Base-by-base conservation (phyloP, 35 echinoderm and acorn worm species). In the Ophioderma brevispina region DNA sequence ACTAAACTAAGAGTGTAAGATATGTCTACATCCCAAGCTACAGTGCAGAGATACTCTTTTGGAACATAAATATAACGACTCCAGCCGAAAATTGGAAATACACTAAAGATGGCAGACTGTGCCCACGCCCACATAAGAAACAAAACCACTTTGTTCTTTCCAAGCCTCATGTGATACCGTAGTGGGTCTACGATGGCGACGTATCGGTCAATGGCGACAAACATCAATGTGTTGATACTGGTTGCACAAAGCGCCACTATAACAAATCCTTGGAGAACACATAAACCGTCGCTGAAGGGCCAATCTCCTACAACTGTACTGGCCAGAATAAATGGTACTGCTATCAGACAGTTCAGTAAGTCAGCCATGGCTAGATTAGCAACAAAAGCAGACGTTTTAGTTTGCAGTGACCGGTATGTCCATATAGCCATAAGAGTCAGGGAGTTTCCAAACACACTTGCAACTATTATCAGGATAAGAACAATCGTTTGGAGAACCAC, bases 171-270 rank as follows among this genome's bases (percentile, higher is more conserved):
- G 0, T 40, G 32, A 55, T 96, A 96, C 25, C 82, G 83, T 18
- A 96, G 87, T 4, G 94, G 85, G 36, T 90, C 39, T 70, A 86
- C 42, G 31, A 96, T 96, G 4, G 91, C 87, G 41, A 94, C 39
- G 63, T 96, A 96, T 28, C 94, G 88, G 35, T 96, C 94, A 15
- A 96, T 50, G 1, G 94, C 91, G 35, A 96, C 93, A 40, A 76
- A 80, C 33, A 87, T 83, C 0, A 96, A 32, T 3, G 94, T 96
- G n/a, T 86, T 76, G 35, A 96, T 90, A 64, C 94, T 96, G 0
- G 79, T 59, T n/a, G 70, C 77, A 32, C 91, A 96, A 13, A 84
- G 46, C 23, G 87, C 32, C 17, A 77, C 36, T 4, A 35, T 76
- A 0, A 89, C 33, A 18, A 38, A 40, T 0, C 91, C 94, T 30